Evolutionary conservation across 2,797 vertebrate genomes (phyloP).

Genomic region (Leptatherina wallacei): DNA sequence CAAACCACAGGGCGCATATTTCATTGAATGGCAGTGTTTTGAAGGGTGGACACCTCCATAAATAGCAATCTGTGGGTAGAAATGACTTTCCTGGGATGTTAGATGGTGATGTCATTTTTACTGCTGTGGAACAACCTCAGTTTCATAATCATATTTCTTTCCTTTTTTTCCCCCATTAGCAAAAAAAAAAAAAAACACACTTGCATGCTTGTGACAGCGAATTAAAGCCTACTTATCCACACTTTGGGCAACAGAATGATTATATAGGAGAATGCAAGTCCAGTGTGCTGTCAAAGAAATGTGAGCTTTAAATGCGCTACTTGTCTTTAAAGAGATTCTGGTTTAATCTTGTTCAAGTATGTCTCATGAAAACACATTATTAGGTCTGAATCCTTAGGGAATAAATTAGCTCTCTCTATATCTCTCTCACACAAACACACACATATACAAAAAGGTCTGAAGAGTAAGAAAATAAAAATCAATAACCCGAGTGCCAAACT

Average conservation of each 20-base stretch:
- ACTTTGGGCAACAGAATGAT: conserved; percentile 28
- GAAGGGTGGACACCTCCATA: conserved; percentile 47
- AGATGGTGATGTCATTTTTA: conserved; percentile 56
- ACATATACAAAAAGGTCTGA: conserved; percentile 13
- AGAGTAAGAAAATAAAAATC: conserved; percentile 33
- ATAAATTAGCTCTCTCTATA: conserved; percentile 12
- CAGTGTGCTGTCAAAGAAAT: conserved; percentile 8
- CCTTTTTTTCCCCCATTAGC: conserved; percentile 9
- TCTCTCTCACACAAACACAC: not conserved
- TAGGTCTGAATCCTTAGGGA: conserved; percentile 33
- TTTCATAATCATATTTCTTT: conserved; percentile 23
- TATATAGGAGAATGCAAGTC: conserved; percentile 8
- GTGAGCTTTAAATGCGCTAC: conserved; percentile 1
- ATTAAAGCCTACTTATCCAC: conserved; percentile 35
- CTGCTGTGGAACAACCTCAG: conserved; percentile 42
- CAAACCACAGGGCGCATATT: conserved; percentile 51
- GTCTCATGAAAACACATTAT: conserved; percentile 28
- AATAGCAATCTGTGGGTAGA: conserved; percentile 58
- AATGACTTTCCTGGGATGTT: conserved; percentile 42
- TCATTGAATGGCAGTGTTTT: conserved; percentile 44
- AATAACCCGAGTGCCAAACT: conserved; percentile 29
- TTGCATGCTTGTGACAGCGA: conserved; percentile 38
- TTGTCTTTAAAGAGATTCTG: conserved; percentile 20
- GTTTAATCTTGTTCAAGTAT: conserved; percentile 55
- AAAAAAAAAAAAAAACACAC: conserved; percentile 40